Evolutionary conservation across 1,140 invertebrate genomes (phyloP), one percentile per base, ranked within the genome.

Genomic region (Chymomyza costata): DNA sequence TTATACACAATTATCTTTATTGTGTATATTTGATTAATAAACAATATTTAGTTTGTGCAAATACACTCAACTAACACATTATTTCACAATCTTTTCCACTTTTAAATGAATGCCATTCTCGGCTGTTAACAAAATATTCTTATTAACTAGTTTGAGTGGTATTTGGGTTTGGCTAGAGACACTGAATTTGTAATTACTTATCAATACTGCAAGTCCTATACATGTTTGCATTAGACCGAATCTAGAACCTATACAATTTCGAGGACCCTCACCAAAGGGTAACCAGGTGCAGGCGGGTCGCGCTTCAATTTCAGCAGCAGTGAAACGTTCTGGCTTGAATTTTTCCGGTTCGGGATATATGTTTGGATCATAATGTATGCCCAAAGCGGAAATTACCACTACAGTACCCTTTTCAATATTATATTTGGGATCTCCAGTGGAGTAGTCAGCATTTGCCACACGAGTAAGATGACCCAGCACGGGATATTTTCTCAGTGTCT

Each of bases 181-280:
- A 25, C 31, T 47, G 43, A 87, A 86, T 7, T 78, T 61, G 39
- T 83, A 87, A 49, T 85, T 62, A 3, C 40, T 45, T 10, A 82
- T 25, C 3, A 83, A 16, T 14, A 44, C 47, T 2, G 51, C 30
- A 2, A 83, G 34, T 14, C 68, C 81, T 10, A 70, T 56, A 6
- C 53, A 47, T 25, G 65, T 34, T 25, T 83, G 74, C 47, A 83
- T 69, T 31, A 53, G 49, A 0, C 68, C 81, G 47, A 83, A 83
- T 6, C 76, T 62, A 59, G 69, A 51, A 87, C 89, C 89, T 55
- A 91, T 89, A 59, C 89, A 90, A 74, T 88, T 90, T 49, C 92
- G 86, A 0, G 89, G 89, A 15, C 92, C 92, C 51, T 91, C 89
- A 19, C 91, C 92, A 73, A 94, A 94, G 3, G 92, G 91, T 30